Percentiles rank a stretch among this genome's conserved stretches.
Evolutionary conservation across 37 sponge, comb jelly and placozoan genomes (phyloP).

Genomic region (Spongilla lacustris): DNA sequence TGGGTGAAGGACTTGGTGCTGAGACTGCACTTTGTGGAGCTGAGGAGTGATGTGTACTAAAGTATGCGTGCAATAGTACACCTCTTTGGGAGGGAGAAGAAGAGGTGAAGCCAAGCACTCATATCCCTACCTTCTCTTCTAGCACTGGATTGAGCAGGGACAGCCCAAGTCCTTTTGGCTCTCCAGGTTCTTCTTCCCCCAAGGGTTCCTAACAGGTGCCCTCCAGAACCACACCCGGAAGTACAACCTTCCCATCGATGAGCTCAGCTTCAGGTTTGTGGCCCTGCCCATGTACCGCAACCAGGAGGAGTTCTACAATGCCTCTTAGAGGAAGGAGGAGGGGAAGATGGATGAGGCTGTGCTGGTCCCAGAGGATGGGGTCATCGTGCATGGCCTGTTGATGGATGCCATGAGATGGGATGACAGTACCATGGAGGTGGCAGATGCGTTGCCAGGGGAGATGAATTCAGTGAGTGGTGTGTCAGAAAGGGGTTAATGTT

Average conservation of each 20-base stretch:
- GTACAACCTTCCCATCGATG: constrained; percentile 95
- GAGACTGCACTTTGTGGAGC: constrained; percentile 91
- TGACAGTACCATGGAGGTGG: constrained; percentile 75
- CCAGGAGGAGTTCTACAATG: constrained; percentile 87
- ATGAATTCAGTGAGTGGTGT: constrained; percentile 88
- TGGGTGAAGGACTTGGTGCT: constrained; percentile 96
- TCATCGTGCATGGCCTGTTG: constrained; percentile 93
- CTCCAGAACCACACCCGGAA: constrained; percentile 98
- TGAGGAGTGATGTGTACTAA: background rate
- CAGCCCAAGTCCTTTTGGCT: constrained; percentile 94
- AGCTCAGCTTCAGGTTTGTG: constrained; percentile 87
- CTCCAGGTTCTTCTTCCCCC: constrained; percentile 99
- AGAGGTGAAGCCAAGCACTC: background rate
- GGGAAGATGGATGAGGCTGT: constrained; percentile 47
- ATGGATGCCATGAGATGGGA: constrained; percentile 96
- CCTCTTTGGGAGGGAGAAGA: constrained; percentile 47
- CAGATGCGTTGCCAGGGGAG: constrained; percentile 81
- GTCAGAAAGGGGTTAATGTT: too few relatives aligned
- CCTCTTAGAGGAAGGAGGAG: constrained; percentile 49
- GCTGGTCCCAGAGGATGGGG: constrained; percentile 84
- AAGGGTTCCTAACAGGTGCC: constrained; percentile 98
- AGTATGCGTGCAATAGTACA: too few relatives aligned
- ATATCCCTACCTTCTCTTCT: too few relatives aligned
- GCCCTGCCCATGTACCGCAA: constrained; percentile 58
- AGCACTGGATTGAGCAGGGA: constrained; percentile 92